Percentiles rank a stretch among this genome's conserved stretches.
phyloP scores from a whole-genome alignment of 2,113 vertebrate genomes.

The Austrofundulus limnaeus region DNA sequence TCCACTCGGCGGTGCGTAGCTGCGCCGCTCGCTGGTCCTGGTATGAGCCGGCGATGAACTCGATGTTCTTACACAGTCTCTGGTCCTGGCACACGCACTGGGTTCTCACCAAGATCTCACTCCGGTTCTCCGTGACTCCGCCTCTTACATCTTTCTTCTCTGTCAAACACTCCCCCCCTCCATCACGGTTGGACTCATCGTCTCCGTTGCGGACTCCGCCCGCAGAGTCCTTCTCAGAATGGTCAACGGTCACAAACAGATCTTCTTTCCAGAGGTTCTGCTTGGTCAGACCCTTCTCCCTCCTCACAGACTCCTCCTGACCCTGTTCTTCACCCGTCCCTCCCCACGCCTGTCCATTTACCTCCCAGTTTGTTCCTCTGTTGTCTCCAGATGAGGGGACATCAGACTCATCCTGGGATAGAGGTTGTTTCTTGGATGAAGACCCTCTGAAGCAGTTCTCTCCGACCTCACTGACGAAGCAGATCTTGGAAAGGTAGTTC shows the following conservation, averaged over 20 bases:
- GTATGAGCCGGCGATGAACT: constrained; percentile 83
- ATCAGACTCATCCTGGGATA: constrained; percentile 15
- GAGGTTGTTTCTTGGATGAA: constrained; percentile 16
- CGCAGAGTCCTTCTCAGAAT: constrained; percentile 31
- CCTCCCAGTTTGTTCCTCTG: constrained; percentile 37
- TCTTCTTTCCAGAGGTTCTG: constrained; percentile 31
- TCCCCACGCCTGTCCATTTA: constrained; percentile 39
- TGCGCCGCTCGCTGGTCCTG: constrained; percentile 81
- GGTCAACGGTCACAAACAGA: constrained; percentile 60
- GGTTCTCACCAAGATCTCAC: constrained; percentile 33
- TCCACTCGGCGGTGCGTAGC: constrained; percentile 83
- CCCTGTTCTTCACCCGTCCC: constrained; percentile 28
- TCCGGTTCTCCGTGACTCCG: constrained; percentile 6
- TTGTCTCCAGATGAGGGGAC: constrained; percentile 12
- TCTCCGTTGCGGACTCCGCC: background rate
- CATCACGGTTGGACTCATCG: constrained; percentile 1
- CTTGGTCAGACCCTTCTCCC: background rate
- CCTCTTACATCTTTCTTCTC: constrained; percentile 33
- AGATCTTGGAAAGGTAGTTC: constrained; percentile 81
- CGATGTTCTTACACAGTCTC: constrained; percentile 74
- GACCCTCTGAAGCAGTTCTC: constrained; percentile 73
- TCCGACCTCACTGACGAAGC: constrained; percentile 81
- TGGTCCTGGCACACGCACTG: constrained; percentile 79
- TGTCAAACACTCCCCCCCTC: background rate
- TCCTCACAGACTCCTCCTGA: background rate